Conservation (phyloP, 2,888 invertebrate genomes). For the Holacanthella duospinosa region DNA sequence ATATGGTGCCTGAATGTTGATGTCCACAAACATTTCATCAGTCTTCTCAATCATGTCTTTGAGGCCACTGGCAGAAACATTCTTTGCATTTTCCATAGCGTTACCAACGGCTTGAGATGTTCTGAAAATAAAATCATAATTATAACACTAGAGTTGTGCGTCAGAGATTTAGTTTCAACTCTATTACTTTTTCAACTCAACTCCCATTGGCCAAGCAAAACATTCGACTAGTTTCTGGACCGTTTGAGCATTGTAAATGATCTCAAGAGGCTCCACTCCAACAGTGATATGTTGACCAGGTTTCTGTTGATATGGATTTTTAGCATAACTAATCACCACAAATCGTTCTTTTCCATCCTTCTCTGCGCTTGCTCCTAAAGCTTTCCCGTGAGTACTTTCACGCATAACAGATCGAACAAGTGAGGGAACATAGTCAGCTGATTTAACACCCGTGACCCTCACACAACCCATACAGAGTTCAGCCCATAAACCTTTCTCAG, state of each 20-base stretch:
- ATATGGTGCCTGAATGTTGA: conserved; percentile 2
- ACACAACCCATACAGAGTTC: background rate
- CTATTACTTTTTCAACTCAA: background rate
- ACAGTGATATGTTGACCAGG: background rate
- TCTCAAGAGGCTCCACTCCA: background rate
- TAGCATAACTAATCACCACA: background rate
- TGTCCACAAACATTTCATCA: background rate
- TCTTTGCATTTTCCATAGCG: background rate
- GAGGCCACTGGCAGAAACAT: background rate
- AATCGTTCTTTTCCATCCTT: too few relatives aligned
- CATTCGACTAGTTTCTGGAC: conserved; percentile 5
- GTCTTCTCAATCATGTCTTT: conserved; percentile 3
- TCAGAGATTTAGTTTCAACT: too few relatives aligned
- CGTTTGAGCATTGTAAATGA: conserved; percentile 7
- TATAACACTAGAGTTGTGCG: too few relatives aligned
- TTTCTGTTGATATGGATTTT: background rate
- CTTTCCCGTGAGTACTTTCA: too few relatives aligned
- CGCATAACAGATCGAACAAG: background rate
- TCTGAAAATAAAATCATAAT: too few relatives aligned
- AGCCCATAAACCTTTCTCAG: background rate
- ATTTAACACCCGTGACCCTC: background rate
- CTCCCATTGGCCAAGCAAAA: background rate
- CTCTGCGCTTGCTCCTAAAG: background rate
- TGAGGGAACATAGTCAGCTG: background rate
- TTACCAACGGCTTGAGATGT: background rate